These are phyloP conservation scores for Nesoenas mayeri DNA, from an alignment of 2,113 vertebrate species.

Conservation along the genomic window DNA sequence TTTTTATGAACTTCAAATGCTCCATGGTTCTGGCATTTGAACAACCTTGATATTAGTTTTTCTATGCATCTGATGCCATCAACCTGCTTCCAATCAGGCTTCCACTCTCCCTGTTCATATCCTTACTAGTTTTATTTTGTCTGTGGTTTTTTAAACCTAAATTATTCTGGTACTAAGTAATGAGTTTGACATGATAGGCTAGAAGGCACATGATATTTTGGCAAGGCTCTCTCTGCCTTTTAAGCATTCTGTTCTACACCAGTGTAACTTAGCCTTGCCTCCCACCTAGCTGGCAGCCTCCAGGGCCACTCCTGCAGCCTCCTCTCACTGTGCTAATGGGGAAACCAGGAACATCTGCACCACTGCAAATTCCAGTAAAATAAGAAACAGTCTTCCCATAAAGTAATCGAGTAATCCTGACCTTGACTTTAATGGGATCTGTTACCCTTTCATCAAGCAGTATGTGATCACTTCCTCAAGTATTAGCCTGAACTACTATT, in stretches of 20 bases:
- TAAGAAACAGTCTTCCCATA: background rate
- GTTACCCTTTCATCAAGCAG: background rate
- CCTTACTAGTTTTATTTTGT: background rate
- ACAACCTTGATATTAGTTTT: background rate
- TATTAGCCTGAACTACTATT: background rate
- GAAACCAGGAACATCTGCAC: background rate
- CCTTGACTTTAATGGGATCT: background rate
- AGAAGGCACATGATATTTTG: background rate
- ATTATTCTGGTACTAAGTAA: background rate
- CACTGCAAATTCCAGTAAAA: background rate
- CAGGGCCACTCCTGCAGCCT: background rate
- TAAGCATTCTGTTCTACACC: background rate
- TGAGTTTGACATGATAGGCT: background rate
- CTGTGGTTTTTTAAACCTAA: background rate
- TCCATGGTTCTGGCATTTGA: background rate
- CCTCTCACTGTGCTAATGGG: fast-evolving
- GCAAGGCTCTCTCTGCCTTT: background rate
- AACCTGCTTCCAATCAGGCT: background rate
- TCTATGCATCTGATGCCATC: background rate
- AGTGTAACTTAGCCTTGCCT: background rate
- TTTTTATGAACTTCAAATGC: background rate
- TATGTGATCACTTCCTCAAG: background rate
- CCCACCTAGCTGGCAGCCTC: background rate
- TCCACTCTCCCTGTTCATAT: background rate
- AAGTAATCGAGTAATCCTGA: background rate